phyloP scores from a whole-genome alignment of 2,888 invertebrate genomes.

The Elgonia sp. region DNA sequence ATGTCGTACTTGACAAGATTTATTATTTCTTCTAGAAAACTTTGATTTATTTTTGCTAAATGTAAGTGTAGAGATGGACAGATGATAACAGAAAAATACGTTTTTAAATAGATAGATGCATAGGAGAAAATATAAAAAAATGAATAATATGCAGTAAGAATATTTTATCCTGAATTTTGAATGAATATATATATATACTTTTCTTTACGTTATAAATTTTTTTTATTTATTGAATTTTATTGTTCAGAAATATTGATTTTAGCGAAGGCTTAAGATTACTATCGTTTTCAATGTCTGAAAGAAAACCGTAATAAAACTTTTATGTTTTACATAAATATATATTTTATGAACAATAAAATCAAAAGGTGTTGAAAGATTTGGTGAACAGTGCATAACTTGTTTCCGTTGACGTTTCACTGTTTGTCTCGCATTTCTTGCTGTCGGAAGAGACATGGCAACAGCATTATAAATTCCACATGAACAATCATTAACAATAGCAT shows the following conservation, averaged over 20 bases:
- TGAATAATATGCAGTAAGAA: neutral
- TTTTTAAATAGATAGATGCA: neutral
- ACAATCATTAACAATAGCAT: too few species aligned
- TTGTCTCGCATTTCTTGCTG: constrained; percentile 22
- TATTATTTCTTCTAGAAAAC: constrained; percentile 61
- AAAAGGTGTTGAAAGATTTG: constrained; percentile 9
- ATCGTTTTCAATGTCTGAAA: neutral
- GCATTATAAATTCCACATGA: constrained; percentile 16
- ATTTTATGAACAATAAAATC: constrained; percentile 10
- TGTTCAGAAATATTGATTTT: too few species aligned
- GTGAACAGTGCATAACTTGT: constrained; percentile 16
- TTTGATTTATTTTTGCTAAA: constrained; percentile 48
- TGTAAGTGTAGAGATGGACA: constrained; percentile 25
- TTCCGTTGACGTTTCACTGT: constrained; percentile 11
- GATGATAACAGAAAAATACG: constrained; percentile 15
- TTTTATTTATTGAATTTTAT: too few species aligned
- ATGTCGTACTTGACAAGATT: constrained; percentile 48
- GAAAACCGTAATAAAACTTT: neutral
- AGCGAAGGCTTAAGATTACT: neutral
- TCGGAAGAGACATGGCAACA: constrained; percentile 15
- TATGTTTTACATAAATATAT: neutral
- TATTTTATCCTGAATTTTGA: neutral
- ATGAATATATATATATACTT: too few species aligned
- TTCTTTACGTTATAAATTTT: too few species aligned
- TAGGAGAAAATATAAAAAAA: neutral